Evolutionary conservation across 2,797 vertebrate genomes (phyloP).

Genomic region (Lagocephalus sceleratus): DNA sequence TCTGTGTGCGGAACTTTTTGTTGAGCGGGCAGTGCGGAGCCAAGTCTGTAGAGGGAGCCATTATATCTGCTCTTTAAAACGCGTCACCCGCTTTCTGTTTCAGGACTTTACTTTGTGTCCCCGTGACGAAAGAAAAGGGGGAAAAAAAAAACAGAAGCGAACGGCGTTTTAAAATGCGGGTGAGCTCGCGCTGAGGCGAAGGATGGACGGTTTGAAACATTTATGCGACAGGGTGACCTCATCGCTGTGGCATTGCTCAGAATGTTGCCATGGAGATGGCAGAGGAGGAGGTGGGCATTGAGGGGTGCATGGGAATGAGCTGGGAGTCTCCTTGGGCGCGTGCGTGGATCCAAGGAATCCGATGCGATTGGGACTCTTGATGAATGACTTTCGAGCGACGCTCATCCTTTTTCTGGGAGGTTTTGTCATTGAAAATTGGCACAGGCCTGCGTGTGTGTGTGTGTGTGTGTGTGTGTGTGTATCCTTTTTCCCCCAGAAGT

Average conservation of each 20-base stretch:
- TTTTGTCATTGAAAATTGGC: constrained; percentile 27
- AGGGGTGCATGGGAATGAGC: constrained; percentile 31
- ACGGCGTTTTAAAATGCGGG: neutral
- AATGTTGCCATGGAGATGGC: constrained; percentile 44
- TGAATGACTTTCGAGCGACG: no score
- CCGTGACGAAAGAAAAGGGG: neutral
- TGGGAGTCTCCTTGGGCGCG: constrained; percentile 22
- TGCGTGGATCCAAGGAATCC: constrained; percentile 9
- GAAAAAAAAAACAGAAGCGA: neutral
- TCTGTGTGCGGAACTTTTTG: constrained; percentile 16
- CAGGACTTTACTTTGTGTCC: neutral
- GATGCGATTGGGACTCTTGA: neutral
- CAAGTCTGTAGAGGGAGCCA: constrained; percentile 8
- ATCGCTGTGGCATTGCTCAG: constrained; percentile 58
- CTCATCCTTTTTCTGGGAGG: constrained; percentile 7
- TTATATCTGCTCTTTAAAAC: constrained; percentile 35
- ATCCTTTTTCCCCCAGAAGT: constrained; percentile 20
- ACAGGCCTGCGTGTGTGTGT: neutral
- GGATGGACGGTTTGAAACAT: constrained; percentile 16
- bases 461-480: neutral
- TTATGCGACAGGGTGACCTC: constrained; percentile 64
- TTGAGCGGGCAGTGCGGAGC: constrained; percentile 19
- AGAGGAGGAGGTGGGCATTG: constrained; percentile 12
- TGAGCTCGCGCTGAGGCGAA: constrained; percentile 17
- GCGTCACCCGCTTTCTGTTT: constrained; percentile 11